Percentiles rank a stretch among this genome's conserved stretches.
Evolutionary conservation across 2,797 vertebrate genomes (phyloP).

Genomic region (Thaleichthys pacificus): DNA sequence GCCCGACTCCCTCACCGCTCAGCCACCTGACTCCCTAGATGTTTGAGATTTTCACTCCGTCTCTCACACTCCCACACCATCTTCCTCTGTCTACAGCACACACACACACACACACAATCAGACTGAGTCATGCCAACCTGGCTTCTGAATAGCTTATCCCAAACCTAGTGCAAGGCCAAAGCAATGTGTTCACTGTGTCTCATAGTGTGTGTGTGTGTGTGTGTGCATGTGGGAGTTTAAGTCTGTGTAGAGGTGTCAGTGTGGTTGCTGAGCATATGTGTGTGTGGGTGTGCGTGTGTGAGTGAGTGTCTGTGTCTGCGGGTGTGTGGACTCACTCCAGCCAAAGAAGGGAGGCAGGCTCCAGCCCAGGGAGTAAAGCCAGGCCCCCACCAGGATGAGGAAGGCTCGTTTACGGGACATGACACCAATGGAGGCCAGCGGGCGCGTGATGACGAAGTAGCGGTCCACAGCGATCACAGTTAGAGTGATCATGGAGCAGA

Average conservation of each 20-base stretch:
- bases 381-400: conserved; percentile 80
- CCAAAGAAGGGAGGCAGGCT: conserved; percentile 96
- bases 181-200: background rate
- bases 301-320: background rate
- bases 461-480: conserved; percentile 90
- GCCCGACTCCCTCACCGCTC: too few species aligned
- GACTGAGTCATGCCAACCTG: background rate
- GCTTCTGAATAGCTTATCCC: background rate
- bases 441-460: conserved; percentile 92
- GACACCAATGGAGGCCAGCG: conserved; percentile 85
- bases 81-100: background rate
- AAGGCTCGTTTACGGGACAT: conserved; percentile 82
- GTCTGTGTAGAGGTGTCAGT: conserved; percentile 6
- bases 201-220: background rate
- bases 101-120: background rate
- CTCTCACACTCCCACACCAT: background rate
- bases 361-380: conserved; percentile 90
- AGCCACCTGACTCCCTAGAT: too few species aligned
- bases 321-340: conserved; percentile 84
- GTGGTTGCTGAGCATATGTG: background rate
- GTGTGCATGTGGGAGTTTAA: too few species aligned
- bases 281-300: conserved; percentile 7
- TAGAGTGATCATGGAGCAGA: conserved; percentile 96
- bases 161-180: background rate
- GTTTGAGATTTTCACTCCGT: background rate